phyloP scores from a whole-genome alignment of 2,888 invertebrate species.

The Hipparchia sbordonii region DNA sequence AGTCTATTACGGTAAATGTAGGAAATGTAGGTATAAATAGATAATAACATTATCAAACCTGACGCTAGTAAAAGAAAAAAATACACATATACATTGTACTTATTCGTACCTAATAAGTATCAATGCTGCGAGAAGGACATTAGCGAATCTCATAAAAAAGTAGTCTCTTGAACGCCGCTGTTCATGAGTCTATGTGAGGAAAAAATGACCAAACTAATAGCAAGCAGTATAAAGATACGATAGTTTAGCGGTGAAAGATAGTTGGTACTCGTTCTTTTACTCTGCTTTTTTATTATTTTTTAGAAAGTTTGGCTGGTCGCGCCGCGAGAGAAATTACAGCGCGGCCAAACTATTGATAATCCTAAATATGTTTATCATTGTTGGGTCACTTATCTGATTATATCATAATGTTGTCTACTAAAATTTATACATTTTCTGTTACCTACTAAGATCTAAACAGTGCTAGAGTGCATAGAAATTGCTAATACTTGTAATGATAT shows the following conservation, averaged over 20 bases:
- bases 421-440: conserved; percentile 7
- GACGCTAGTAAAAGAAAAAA: background rate
- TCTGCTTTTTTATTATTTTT: conserved; percentile 74
- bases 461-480: conserved; percentile 25
- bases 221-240: conserved; percentile 55
- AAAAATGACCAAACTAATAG: conserved; percentile 47
- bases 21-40: background rate
- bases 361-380: conserved; percentile 70
- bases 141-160: background rate
- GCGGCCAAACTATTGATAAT: conserved; percentile 66
- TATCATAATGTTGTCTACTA: background rate
- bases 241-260: conserved; percentile 79
- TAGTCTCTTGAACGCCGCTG: conserved; percentile 20
- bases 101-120: background rate
- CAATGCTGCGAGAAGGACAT: background rate
- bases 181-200: conserved; percentile 45
- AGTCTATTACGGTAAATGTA: conserved; percentile 13
- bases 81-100: background rate
- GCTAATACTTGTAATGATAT: conserved; percentile 25
- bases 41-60: background rate
- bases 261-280: conserved; percentile 76
- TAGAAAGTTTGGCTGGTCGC: conserved; percentile 80
- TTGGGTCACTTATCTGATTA: conserved; percentile 65
- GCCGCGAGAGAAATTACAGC: conserved; percentile 76
- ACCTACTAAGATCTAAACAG: background rate